Conservation (phyloP, 2,888 invertebrate species). For the Labia minor region DNA sequence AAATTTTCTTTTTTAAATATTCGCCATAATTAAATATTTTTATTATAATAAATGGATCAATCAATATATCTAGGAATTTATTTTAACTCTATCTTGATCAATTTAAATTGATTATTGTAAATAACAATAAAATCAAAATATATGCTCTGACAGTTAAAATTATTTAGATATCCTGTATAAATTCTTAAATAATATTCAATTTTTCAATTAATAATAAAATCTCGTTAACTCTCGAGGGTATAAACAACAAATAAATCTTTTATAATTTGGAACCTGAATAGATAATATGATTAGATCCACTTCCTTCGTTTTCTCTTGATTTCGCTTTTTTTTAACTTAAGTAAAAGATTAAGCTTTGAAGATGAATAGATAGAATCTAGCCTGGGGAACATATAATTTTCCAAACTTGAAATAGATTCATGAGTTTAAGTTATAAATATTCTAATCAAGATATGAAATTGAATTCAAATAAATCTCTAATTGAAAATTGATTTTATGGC, state of each 20-base stretch:
- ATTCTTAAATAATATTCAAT: neutral
- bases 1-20: too few relatives aligned
- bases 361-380: neutral
- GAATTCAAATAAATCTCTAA: constrained; percentile 7
- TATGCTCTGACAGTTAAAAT: too few relatives aligned
- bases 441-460: neutral
- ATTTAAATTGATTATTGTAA: too few relatives aligned
- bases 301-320: neutral
- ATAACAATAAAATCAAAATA: too few relatives aligned
- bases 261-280: neutral
- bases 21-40: too few relatives aligned
- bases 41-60: too few relatives aligned
- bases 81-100: too few relatives aligned
- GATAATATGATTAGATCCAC: neutral
- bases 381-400: neutral
- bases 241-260: neutral
- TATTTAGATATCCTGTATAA: too few relatives aligned
- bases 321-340: neutral
- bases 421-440: neutral
- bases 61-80: too few relatives aligned
- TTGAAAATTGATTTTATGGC: neutral
- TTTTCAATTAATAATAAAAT: neutral
- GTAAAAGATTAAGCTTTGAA: neutral
- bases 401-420: neutral
- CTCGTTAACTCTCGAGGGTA: neutral